Evolutionary conservation across 2,797 vertebrate species (phyloP).

Genomic region (Glossophaga mutica): DNA sequence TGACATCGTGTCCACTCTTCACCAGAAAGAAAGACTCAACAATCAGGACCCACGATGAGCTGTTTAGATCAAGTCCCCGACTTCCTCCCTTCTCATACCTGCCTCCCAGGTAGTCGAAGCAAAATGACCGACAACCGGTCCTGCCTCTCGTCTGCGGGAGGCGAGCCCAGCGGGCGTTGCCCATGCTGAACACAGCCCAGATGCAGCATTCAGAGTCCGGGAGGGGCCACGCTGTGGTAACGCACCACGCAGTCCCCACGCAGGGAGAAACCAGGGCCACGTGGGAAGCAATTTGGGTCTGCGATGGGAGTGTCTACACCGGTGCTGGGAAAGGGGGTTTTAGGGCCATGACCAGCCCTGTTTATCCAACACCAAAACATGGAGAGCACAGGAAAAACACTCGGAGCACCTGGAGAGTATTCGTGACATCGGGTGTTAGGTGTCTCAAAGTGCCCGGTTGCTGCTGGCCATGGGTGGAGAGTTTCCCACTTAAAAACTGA

Average conservation of each 20-base stretch:
- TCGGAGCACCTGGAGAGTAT: neutral
- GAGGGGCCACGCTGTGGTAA: neutral
- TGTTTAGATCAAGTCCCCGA: neutral
- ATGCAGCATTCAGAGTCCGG: neutral
- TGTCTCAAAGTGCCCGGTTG: neutral
- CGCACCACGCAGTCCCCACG: fast-evolving
- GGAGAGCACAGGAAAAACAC: neutral
- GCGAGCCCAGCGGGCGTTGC: neutral
- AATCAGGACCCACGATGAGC: neutral
- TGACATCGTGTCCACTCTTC: neutral
- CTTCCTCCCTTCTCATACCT: neutral
- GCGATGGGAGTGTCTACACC: fast-evolving
- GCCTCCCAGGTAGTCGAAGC: neutral
- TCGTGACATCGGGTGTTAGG: neutral
- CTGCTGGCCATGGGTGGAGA: neutral
- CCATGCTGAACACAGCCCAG: neutral
- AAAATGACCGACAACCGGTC: neutral
- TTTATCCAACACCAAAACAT: neutral
- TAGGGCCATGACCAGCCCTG: neutral
- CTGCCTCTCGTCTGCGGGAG: neutral
- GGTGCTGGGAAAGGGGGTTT: neutral
- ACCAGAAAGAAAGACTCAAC: neutral
- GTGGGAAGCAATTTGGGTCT: neutral
- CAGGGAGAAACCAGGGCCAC: neutral
- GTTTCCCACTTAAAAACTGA: neutral